phyloP scores from a whole-genome alignment of 2,113 vertebrate species.

The Rhinichthys klamathensis region DNA sequence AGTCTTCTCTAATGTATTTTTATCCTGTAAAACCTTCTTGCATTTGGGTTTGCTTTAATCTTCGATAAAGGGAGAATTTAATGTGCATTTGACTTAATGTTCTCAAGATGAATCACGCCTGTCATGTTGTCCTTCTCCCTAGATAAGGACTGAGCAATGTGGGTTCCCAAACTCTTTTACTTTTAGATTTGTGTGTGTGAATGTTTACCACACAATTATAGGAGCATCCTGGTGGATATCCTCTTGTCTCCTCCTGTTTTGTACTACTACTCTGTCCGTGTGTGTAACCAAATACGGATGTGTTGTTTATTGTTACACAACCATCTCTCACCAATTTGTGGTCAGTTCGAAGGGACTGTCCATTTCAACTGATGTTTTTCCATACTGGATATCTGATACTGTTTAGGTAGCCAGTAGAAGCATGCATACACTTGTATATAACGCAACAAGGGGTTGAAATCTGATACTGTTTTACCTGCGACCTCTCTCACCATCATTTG shows the following conservation, averaged over 20 bases:
- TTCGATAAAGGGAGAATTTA: background rate
- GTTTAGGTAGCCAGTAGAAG: background rate
- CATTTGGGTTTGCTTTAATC: background rate
- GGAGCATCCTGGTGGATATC: slow-evolving; percentile 72
- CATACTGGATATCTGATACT: slow-evolving; percentile 27
- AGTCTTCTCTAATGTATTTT: background rate
- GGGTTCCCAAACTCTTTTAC: slow-evolving; percentile 32
- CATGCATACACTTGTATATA: slow-evolving; percentile 21
- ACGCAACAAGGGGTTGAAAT: background rate
- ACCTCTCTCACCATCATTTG: slow-evolving; percentile 26
- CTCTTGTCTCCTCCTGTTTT: slow-evolving; percentile 64
- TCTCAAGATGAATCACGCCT: background rate
- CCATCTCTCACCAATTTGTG: slow-evolving; percentile 26
- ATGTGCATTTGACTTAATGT: background rate
- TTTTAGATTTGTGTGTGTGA: slow-evolving; percentile 42
- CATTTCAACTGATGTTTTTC: slow-evolving; percentile 21
- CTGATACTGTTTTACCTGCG: background rate
- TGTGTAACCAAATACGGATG: slow-evolving; percentile 51
- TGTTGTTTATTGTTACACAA: slow-evolving; percentile 43
- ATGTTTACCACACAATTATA: slow-evolving; percentile 59
- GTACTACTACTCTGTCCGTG: slow-evolving; percentile 53
- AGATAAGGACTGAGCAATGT: slow-evolving; percentile 51
- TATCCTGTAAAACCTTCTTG: background rate
- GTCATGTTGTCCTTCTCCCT: slow-evolving; percentile 28
- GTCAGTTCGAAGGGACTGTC: background rate